phyloP scores from a whole-genome alignment of 92 coral and sea anemone genomes.

The Hydrozoanthus gracilis region DNA sequence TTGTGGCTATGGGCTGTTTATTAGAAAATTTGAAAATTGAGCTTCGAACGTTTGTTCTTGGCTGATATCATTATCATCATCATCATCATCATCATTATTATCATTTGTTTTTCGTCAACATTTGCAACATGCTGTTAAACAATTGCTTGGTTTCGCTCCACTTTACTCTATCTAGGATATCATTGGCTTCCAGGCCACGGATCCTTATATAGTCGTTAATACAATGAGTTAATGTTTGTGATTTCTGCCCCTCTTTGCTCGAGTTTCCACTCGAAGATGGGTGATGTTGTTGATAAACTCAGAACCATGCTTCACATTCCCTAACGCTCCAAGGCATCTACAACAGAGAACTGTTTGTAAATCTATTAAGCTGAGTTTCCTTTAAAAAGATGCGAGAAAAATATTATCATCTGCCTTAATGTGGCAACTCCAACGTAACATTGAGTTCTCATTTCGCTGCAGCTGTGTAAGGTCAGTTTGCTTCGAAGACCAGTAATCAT shows the following conservation, averaged over 20 bases:
- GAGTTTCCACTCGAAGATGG: background rate
- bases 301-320: background rate
- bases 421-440: slow-evolving; percentile 38
- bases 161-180: no score
- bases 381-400: background rate
- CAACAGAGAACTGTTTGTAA: no score
- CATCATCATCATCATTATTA: no score
- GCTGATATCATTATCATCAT: no score
- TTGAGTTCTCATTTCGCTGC: slow-evolving; percentile 34
- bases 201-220: background rate
- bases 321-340: no score
- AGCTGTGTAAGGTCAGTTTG: slow-evolving; percentile 29
- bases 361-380: no score
- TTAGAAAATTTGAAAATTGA: no score
- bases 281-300: background rate
- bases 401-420: slow-evolving; percentile 21
- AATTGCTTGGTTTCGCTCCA: no score
- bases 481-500: slow-evolving; percentile 48
- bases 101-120: no score
- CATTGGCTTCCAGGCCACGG: background rate
- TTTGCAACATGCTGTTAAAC: no score
- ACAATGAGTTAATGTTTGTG: background rate
- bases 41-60: no score
- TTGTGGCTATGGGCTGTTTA: no score
- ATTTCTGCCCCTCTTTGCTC: background rate